Conservation (phyloP, 37 sponge, comb jelly and placozoan genomes). For the Ianthella basta region DNA sequence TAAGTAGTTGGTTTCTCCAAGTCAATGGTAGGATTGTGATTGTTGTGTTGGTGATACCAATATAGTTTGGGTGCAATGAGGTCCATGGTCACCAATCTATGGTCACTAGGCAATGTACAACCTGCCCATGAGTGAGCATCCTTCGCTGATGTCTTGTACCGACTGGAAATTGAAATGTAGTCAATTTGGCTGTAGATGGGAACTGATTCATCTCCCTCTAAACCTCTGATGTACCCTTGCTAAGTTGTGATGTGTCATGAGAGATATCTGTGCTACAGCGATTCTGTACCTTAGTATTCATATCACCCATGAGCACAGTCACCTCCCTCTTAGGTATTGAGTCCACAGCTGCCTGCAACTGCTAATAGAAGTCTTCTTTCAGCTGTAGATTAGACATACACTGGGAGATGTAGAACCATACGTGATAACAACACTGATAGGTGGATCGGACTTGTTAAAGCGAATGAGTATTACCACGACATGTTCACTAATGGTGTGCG, state of each 20-base stretch:
- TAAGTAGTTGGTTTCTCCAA: not conserved
- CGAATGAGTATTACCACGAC: not conserved
- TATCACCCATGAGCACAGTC: not conserved
- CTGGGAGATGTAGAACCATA: not conserved
- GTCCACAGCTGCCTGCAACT: not conserved
- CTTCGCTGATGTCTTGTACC: not conserved
- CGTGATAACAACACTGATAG: not conserved
- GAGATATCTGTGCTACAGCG: not conserved
- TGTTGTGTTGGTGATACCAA: not conserved
- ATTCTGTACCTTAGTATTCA: not conserved
- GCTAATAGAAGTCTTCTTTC: not conserved
- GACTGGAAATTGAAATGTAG: not conserved
- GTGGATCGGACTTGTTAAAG: slow-evolving; percentile 2
- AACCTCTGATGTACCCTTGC: not conserved
- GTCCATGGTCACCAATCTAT: slow-evolving; percentile 2
- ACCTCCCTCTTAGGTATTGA: not conserved
- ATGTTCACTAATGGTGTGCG: not conserved
- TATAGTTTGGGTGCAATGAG: not conserved
- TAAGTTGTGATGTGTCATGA: not conserved
- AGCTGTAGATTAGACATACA: not conserved
- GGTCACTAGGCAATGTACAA: slow-evolving; percentile 16
- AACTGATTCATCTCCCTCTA: not conserved
- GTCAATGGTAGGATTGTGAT: slow-evolving; percentile 8
- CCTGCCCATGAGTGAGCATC: slow-evolving; percentile 17
- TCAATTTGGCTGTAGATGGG: not conserved